Conservation (phyloP, 2,888 invertebrate species). For the Microplitis manilae region DNA sequence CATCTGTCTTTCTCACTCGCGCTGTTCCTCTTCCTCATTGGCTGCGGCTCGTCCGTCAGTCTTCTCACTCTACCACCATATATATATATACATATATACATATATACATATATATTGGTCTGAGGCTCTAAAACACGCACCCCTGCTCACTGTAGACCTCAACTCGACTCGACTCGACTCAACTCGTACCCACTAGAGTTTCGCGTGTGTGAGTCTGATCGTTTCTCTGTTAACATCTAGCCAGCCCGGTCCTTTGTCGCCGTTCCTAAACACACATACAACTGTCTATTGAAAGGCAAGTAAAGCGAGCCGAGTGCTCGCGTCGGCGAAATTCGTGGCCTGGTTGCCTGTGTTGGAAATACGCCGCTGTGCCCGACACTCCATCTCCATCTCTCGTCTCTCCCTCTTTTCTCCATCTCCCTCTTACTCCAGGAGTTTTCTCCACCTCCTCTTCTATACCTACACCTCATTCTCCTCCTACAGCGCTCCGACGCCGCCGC, state of each 20-base stretch:
- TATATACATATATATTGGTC: no score
- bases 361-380: slow-evolving; percentile 55
- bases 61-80: slow-evolving; percentile 19
- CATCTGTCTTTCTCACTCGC: slow-evolving; percentile 32
- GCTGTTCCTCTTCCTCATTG: slow-evolving; percentile 36
- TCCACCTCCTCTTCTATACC: slow-evolving; percentile 35
- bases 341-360: slow-evolving; percentile 17
- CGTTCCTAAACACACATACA: slow-evolving; percentile 21
- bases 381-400: slow-evolving; percentile 47
- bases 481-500: slow-evolving; percentile 36
- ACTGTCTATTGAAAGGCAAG: no score
- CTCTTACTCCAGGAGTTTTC: slow-evolving; percentile 21
- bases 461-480: slow-evolving; percentile 48
- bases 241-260: neutral
- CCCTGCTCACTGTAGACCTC: slow-evolving; percentile 8
- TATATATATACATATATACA: no score
- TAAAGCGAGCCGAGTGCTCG: slow-evolving; percentile 53
- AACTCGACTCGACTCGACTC: no score
- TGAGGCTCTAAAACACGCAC: slow-evolving; percentile 27
- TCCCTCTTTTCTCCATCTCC: slow-evolving; percentile 36
- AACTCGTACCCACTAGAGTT: no score
- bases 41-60: slow-evolving; percentile 48
- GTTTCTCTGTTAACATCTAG: neutral
- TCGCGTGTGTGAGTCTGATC: slow-evolving; percentile 1
- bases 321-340: slow-evolving; percentile 66